phyloP scores from a whole-genome alignment of 2,113 vertebrate species.

The Herpailurus yagouaroundi region DNA sequence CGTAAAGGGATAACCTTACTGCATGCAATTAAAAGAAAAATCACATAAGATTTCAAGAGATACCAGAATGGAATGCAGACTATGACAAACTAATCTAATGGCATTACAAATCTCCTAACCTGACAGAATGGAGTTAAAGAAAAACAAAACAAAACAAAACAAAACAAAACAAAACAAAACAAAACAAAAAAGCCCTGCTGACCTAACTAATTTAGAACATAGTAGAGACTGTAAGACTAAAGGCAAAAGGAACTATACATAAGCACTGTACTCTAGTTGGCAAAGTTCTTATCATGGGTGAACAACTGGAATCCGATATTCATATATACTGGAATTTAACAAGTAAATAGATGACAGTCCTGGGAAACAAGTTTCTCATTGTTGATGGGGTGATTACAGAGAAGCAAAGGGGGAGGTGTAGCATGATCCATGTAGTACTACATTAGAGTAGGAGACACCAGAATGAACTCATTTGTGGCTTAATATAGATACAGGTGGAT shows the following conservation, averaged over 20 bases:
- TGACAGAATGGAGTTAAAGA: neutral
- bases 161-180: neutral
- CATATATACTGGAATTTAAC: neutral
- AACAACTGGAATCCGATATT: neutral
- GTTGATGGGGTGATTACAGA: neutral
- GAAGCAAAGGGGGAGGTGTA: neutral
- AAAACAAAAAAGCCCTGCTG: neutral
- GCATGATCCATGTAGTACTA: neutral
- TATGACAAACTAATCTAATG: neutral
- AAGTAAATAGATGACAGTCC: neutral
- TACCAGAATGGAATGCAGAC: neutral
- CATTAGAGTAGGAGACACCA: neutral
- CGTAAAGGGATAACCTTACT: neutral
- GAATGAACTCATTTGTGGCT: neutral
- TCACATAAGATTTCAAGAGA: neutral
- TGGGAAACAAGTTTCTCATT: neutral
- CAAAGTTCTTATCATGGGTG: neutral
- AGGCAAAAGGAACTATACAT: neutral
- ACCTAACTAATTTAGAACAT: neutral
- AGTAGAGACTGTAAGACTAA: neutral
- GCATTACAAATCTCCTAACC: neutral
- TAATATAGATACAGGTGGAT: neutral
- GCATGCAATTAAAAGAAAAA: conserved; percentile 28
- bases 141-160: neutral
- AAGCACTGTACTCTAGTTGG: neutral